These are phyloP conservation scores for Poeciliopsis gracilis DNA, from an alignment of 2,797 vertebrate genomes.

Conservation along the genomic window DNA sequence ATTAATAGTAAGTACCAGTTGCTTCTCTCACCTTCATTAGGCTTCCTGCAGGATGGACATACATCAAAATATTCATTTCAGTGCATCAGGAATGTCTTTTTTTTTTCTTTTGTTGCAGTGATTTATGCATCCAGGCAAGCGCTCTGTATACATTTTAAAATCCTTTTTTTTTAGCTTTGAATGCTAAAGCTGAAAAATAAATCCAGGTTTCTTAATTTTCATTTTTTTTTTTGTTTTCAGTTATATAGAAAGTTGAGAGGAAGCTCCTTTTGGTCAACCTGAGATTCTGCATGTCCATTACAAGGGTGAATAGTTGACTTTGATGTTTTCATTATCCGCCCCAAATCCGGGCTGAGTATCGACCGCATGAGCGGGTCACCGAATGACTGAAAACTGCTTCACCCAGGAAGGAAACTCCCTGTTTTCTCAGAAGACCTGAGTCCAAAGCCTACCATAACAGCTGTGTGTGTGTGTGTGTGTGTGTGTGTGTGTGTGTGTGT, in stretches of 20 bases:
- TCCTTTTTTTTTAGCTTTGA: neutral
- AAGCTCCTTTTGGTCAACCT: conserved; percentile 10
- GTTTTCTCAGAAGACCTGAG: conserved; percentile 46
- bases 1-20: neutral
- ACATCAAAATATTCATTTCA: neutral
- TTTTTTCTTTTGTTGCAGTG: neutral
- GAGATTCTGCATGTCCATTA: conserved; percentile 4
- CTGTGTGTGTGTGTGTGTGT: conserved; percentile 38
- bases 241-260: neutral
- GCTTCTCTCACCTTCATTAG: neutral
- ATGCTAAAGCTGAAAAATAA: neutral
- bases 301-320: conserved; percentile 37
- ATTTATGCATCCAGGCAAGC: neutral
- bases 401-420: conserved; percentile 76
- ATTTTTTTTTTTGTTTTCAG: too few species aligned
- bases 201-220: neutral
- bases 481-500: neutral
- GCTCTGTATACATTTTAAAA: neutral
- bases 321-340: conserved; percentile 53
- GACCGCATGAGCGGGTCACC: conserved; percentile 45
- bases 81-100: neutral
- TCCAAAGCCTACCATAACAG: conserved; percentile 58
- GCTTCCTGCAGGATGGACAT: neutral
- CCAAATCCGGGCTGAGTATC: conserved; percentile 15
- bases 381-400: conserved; percentile 54